A percentile compares a stretch with the other conserved stretches of the same genome.
Conservation (phyloP, 2,888 invertebrate species). For the Polylopha cassiicola region DNA sequence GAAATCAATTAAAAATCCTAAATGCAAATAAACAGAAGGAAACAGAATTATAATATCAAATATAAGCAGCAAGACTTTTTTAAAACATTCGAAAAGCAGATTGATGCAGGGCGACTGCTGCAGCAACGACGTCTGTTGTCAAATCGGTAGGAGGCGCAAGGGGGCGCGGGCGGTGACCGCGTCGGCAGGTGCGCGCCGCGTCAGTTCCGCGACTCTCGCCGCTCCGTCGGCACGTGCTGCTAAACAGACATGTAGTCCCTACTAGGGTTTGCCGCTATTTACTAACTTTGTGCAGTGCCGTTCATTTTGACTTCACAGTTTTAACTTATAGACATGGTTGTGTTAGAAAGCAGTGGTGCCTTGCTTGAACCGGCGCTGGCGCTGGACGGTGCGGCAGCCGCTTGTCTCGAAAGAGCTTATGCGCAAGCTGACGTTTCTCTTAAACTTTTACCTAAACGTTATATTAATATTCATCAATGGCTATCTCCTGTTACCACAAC, state of each 20-base stretch:
- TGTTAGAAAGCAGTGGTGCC: constrained; percentile 72
- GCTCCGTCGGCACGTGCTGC: constrained; percentile 53
- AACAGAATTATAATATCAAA: too few relatives aligned
- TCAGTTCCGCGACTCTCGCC: constrained; percentile 68
- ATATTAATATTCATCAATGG: constrained; percentile 94
- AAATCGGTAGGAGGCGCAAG: constrained; percentile 56
- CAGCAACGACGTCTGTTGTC: constrained; percentile 70
- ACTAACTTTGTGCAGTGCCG: constrained; percentile 54
- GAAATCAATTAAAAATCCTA: too few relatives aligned
- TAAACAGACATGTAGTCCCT: constrained; percentile 62
- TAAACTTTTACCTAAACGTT: constrained; percentile 93
- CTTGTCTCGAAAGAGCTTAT: constrained; percentile 86
- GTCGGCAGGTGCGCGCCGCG: constrained; percentile 56
- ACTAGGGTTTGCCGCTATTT: constrained; percentile 44
- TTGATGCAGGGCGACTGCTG: constrained; percentile 65
- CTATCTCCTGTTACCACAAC: constrained; percentile 85
- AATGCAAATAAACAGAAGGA: too few relatives aligned
- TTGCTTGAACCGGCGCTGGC: constrained; percentile 81
- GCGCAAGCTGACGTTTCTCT: constrained; percentile 89
- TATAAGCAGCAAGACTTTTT: constrained; percentile 47
- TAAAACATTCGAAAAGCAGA: too few relatives aligned
- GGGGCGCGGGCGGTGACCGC: constrained; percentile 47
- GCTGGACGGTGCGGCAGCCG: constrained; percentile 81
- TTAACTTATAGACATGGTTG: constrained; percentile 59
- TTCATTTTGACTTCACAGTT: constrained; percentile 41